These are phyloP conservation scores for Varanus salvator DNA, from an alignment of 2,113 vertebrate genomes.

Conservation along the genomic window DNA sequence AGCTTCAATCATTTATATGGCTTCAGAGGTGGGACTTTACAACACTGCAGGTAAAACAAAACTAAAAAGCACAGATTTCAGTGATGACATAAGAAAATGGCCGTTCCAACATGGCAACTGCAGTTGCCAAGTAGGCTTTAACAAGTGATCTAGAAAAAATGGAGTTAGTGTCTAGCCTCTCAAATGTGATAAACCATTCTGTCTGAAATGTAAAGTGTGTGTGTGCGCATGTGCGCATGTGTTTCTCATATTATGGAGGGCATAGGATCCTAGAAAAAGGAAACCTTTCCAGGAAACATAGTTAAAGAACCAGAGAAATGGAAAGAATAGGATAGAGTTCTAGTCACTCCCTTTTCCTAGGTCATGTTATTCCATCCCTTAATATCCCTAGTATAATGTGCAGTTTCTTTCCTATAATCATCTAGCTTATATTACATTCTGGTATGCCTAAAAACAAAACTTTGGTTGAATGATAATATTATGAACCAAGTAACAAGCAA, in stretches of 20 bases:
- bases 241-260: background rate
- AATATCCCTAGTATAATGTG: background rate
- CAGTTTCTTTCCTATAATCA: background rate
- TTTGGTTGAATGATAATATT: background rate
- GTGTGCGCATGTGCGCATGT: background rate
- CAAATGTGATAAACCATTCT: slow-evolving; percentile 48
- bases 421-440: background rate
- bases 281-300: background rate
- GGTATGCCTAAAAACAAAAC: background rate
- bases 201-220: slow-evolving; percentile 24
- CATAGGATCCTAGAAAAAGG: background rate
- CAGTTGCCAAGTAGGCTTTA: slow-evolving; percentile 64
- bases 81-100: slow-evolving; percentile 34
- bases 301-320: background rate
- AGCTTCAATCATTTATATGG: slow-evolving; percentile 39
- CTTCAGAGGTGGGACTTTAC: slow-evolving; percentile 45
- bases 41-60: slow-evolving; percentile 43
- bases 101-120: slow-evolving; percentile 55
- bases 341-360: background rate
- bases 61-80: slow-evolving; percentile 23
- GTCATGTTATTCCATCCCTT: background rate
- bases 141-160: slow-evolving; percentile 61
- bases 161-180: slow-evolving; percentile 39
- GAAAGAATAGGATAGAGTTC: background rate
- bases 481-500: background rate